Evolutionary conservation across 2,797 vertebrate species (phyloP).

Genomic region (Anguilla pacifica): DNA sequence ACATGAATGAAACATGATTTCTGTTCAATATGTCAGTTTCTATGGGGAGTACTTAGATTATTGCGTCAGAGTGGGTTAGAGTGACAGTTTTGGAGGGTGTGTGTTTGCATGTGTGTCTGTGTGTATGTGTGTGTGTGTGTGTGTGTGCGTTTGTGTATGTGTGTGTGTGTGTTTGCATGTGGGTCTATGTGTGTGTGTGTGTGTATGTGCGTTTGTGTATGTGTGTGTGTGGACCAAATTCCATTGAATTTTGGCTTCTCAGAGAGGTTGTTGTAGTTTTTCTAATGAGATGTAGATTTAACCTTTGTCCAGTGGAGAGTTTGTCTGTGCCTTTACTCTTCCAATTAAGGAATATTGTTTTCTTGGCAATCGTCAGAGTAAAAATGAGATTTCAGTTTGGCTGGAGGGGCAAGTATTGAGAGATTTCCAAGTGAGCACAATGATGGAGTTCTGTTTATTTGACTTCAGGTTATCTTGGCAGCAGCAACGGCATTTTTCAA

Average conservation of each 20-base stretch:
- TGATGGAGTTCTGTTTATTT: neutral
- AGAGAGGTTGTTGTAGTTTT: neutral
- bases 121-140: too few species aligned
- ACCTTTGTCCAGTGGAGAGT: neutral
- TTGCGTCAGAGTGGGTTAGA: neutral
- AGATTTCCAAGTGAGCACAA: neutral
- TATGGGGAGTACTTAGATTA: neutral
- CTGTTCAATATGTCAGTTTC: neutral
- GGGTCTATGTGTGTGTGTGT: neutral
- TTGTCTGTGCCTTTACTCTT: neutral
- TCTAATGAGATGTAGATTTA: constrained; percentile 1
- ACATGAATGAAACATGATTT: neutral
- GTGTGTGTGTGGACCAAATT: neutral
- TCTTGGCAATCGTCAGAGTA: neutral
- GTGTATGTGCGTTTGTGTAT: neutral
- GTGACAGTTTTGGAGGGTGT: too few species aligned
- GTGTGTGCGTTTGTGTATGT: too few species aligned
- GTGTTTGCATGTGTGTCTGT: too few species aligned
- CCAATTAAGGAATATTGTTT: constrained; percentile 1
- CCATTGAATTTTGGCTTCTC: neutral
- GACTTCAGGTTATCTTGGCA: neutral
- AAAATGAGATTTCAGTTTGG: neutral
- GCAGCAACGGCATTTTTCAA: constrained; percentile 1
- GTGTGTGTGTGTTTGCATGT: too few species aligned
- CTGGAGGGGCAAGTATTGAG: neutral